These are phyloP conservation scores for Pantelozetes paolii DNA, from an alignment of 2,888 invertebrate genomes.

Conservation along the genomic window DNA sequence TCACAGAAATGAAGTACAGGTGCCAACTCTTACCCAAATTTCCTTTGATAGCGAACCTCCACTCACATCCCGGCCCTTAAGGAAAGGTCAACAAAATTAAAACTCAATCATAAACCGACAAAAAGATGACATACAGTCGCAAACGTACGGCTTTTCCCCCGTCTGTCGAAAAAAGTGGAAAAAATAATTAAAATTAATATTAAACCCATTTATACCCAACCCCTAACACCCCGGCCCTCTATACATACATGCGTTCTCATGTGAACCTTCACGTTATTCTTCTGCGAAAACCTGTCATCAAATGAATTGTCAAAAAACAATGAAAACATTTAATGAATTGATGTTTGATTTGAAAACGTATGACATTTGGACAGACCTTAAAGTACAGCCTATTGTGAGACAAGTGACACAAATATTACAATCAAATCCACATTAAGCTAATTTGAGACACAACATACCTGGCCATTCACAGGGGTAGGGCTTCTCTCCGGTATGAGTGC, in stretches of 20 bases:
- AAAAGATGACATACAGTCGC: conserved; percentile 13
- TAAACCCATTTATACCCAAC: too few species aligned
- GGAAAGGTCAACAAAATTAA: not conserved
- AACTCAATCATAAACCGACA: not conserved
- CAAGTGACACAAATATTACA: not conserved
- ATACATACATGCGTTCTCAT: conserved; percentile 34
- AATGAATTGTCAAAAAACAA: too few species aligned
- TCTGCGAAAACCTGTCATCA: conserved; percentile 46
- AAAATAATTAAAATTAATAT: too few species aligned
- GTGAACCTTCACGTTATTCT: conserved; percentile 50
- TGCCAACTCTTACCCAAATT: conserved; percentile 36
- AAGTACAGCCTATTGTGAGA: not conserved
- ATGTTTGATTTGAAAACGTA: too few species aligned
- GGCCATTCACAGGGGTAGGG: conserved; percentile 53
- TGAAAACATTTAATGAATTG: too few species aligned
- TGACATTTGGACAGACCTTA: not conserved
- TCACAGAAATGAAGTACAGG: too few species aligned
- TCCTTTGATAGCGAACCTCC: conserved; percentile 33
- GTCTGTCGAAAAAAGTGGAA: not conserved
- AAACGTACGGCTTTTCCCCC: conserved; percentile 38
- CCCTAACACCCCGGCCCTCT: too few species aligned
- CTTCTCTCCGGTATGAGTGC: conserved; percentile 55
- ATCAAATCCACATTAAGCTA: conserved; percentile 46
- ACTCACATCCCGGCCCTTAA: conserved; percentile 38
- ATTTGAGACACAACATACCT: conserved; percentile 54